Percentiles rank a stretch among this genome's conserved stretches.
Conservation (phyloP, 2,888 invertebrate species). For the Hypena proboscidalis region DNA sequence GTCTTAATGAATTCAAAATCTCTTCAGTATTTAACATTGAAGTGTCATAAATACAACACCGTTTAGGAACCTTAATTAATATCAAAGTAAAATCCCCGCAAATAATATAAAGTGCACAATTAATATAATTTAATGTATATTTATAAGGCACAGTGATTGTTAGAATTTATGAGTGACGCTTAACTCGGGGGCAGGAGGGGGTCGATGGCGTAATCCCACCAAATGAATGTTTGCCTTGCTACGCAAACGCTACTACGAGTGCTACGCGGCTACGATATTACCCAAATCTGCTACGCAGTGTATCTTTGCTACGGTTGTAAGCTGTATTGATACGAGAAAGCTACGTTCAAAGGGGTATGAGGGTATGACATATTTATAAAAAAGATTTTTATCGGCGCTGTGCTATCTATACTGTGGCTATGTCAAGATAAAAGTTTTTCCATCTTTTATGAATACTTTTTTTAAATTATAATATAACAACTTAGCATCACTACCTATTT, state of each 20-base stretch:
- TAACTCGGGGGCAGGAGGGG: conserved; percentile 2
- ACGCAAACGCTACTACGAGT: conserved; percentile 8
- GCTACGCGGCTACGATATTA: conserved; percentile 3
- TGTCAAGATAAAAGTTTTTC: too few relatives aligned
- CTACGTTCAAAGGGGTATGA: too few relatives aligned
- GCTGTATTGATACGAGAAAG: too few relatives aligned
- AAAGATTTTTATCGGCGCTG: too few relatives aligned
- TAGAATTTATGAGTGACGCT: conserved; percentile 11
- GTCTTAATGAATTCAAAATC: too few relatives aligned
- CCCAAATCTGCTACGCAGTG: background rate
- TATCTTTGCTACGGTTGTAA: background rate
- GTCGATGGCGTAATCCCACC: conserved; percentile 23
- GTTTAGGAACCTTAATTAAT: background rate
- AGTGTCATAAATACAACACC: conserved; percentile 1
- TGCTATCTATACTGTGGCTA: too few relatives aligned
- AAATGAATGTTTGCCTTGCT: conserved; percentile 35
- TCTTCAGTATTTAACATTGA: too few relatives aligned
- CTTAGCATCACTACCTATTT: too few relatives aligned
- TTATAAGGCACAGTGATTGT: conserved; percentile 12
- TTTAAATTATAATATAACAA: too few relatives aligned
- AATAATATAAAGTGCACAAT: conserved; percentile 9
- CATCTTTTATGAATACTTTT: too few relatives aligned
- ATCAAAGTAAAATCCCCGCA: conserved; percentile 2
- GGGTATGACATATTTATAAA: too few relatives aligned
- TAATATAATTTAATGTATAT: conserved; percentile 17